Conservation (phyloP, 2,888 invertebrate genomes). For the Drosophila colorata region DNA sequence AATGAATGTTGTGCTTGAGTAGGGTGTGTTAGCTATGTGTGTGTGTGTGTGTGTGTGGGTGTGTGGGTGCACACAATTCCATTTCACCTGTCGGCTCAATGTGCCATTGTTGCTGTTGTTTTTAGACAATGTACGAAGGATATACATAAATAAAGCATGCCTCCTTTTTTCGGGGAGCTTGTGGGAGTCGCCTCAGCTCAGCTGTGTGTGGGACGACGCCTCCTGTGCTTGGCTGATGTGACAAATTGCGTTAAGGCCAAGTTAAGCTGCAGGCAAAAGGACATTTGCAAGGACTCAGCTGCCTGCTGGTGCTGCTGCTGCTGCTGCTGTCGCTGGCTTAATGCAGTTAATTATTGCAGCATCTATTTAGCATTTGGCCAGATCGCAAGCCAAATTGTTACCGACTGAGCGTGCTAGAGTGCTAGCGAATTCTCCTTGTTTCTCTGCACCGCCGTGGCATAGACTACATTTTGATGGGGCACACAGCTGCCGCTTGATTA, state of each 20-base stretch:
- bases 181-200: slow-evolving; percentile 28
- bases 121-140: slow-evolving; percentile 35
- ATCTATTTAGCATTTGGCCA: slow-evolving; percentile 64
- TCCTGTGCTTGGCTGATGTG: slow-evolving; percentile 49
- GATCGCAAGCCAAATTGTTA: slow-evolving; percentile 17
- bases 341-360: slow-evolving; percentile 76
- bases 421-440: slow-evolving; percentile 18
- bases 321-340: slow-evolving; percentile 35
- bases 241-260: slow-evolving; percentile 78
- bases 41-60: slow-evolving; percentile 8
- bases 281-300: slow-evolving; percentile 17
- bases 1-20: slow-evolving; percentile 30
- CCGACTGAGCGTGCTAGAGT: slow-evolving; percentile 42
- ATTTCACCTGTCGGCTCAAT: slow-evolving; percentile 73
- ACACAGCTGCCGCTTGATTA: slow-evolving; percentile 71
- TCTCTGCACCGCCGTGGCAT: slow-evolving; percentile 26
- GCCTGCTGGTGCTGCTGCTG: slow-evolving; percentile 25
- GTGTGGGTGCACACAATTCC: slow-evolving; percentile 51
- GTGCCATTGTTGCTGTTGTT: slow-evolving; percentile 37
- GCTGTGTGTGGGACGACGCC: slow-evolving; percentile 19
- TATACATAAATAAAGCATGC: slow-evolving; percentile 43
- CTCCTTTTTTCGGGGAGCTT: neutral
- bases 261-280: slow-evolving; percentile 63
- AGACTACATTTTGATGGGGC: slow-evolving; percentile 42
- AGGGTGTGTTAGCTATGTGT: slow-evolving; percentile 3